Evolutionary conservation across 2,113 vertebrate species (phyloP), one percentile per base, ranked within the genome.

Genomic region (Halcyon senegalensis): DNA sequence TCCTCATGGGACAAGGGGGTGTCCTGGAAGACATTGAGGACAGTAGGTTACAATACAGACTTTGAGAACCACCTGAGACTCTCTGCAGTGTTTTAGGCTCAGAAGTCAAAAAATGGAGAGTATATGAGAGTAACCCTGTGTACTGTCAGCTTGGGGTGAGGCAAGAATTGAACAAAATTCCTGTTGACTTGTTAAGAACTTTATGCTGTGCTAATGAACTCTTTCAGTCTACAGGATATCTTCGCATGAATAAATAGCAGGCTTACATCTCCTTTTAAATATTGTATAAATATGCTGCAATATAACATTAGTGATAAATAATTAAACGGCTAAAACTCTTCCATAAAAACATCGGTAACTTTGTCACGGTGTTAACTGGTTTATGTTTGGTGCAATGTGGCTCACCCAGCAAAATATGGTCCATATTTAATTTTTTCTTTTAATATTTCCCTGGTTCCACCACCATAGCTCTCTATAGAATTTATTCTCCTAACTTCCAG

Each of bases 201-300:
- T 87, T n/a, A 30, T 72, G 84, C 53, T 82, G 43, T 35, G 59
- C 74, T 73, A 79, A 16, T 68, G 48, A 95, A 87, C n/a, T 43
- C 56, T 75, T 89, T 67, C 48, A 56, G 62, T 67, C 74, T 79
- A 69, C 74, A 53, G 48, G 30, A 85, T 82, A 31, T 64, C 53
- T 87, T 87, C 87, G 91, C 67, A 94, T 87, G 10, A 95, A 95
- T 91, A 95, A 95, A 89, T 90, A 91, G 74, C 12, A 90, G 43
- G 48, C 81, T 87, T 30, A 35, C 33, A 39, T 93, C 79, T 82
- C 82, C 92, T 95, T 91, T 95, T 92, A 94, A 94, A 91, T 93
- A 93, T 88, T 91, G 74, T n/a, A 95, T 94, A 95, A 90, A 90
- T 72, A 82, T 62, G 27, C 62, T 76, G 43, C 70, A 82, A n/a